Conservation (phyloP, 2,888 invertebrate species). For the Drosophila anceps region DNA sequence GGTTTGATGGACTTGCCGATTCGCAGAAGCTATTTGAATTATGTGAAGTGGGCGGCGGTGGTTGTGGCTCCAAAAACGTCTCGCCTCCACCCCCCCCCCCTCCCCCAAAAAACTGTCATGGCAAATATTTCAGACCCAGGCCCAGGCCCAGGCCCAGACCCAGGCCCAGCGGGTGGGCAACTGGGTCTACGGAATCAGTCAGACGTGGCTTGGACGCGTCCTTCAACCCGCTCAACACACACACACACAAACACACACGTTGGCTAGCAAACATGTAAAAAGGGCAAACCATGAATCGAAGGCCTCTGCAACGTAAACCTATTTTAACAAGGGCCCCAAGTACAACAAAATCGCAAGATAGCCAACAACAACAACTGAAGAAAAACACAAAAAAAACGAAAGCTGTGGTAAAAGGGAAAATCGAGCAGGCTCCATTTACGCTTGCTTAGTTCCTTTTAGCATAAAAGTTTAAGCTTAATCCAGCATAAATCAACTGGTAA, state of each 20-base stretch:
- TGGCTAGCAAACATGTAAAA: slow-evolving; percentile 31
- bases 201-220: slow-evolving; percentile 57
- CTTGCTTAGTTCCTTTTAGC: slow-evolving; percentile 83
- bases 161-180: slow-evolving; percentile 6
- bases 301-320: slow-evolving; percentile 64
- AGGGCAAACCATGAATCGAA: slow-evolving; percentile 61
- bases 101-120: slow-evolving; percentile 62
- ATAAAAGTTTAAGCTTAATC: slow-evolving; percentile 82
- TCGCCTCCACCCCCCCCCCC: no score
- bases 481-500: slow-evolving; percentile 82
- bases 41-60: slow-evolving; percentile 24
- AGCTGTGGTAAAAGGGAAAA: slow-evolving; percentile 20
- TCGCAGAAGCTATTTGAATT: slow-evolving; percentile 53
- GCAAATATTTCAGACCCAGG: slow-evolving; percentile 45
- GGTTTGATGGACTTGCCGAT: slow-evolving; percentile 73
- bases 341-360: slow-evolving; percentile 49
- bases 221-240: slow-evolving; percentile 57
- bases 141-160: no score
- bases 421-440: slow-evolving; percentile 69
- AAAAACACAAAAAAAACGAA: slow-evolving; percentile 8
- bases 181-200: slow-evolving; percentile 47
- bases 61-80: neutral
- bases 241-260: slow-evolving; percentile 15
- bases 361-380: no score
- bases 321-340: slow-evolving; percentile 72